phyloP scores from a whole-genome alignment of 2,797 vertebrate species.

The Melanogrammus aeglefinus region DNA sequence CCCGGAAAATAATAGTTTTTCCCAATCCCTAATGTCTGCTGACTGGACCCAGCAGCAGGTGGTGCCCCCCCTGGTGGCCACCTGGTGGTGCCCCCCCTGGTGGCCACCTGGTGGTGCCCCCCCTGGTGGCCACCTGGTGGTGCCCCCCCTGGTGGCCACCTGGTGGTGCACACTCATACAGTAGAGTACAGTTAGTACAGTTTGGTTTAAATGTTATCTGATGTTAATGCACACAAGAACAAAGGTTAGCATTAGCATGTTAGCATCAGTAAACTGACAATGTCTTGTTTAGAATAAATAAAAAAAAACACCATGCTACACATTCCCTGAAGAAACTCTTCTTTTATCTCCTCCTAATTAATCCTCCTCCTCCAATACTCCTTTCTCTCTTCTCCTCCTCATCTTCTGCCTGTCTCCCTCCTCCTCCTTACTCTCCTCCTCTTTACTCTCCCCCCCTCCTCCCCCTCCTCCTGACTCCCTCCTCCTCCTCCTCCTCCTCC shows the following conservation, averaged over 20 bases:
- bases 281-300: no score
- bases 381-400: neutral
- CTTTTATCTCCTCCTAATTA: neutral
- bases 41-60: neutral
- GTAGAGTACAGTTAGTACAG: no score
- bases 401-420: neutral
- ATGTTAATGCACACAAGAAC: no score
- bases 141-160: neutral
- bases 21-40: neutral
- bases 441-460: conserved; percentile 11
- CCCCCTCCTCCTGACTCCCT: no score
- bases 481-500: conserved; percentile 20
- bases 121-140: neutral
- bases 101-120: neutral
- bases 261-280: no score
- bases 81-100: neutral
- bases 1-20: no score
- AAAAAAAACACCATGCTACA: no score
- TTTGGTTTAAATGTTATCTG: no score
- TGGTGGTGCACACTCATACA: neutral
- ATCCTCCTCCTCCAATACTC: conserved; percentile 27
- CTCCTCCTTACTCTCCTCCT: conserved; percentile 21
- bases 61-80: neutral
- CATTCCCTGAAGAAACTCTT: no score
- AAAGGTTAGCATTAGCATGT: no score